Base-by-base conservation (phyloP, 2,113 vertebrate species). In the Cheirogaleus medius region DNA sequence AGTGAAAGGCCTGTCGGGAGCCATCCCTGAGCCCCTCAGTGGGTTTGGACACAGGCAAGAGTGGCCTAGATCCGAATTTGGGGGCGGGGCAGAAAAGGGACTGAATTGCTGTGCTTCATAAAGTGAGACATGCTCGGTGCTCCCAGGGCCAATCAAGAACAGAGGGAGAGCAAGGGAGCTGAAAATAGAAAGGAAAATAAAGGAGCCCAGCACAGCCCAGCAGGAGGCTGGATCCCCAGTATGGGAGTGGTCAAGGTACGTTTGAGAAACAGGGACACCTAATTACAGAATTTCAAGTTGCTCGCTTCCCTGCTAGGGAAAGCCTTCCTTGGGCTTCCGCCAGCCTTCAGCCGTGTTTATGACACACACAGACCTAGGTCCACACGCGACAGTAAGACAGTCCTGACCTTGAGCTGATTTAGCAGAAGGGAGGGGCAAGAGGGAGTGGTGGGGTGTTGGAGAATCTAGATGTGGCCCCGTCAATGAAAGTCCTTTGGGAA, bases 171-270 rank as follows among this genome's bases (percentile, higher is more conserved):
- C 47, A 39, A 64, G 11, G 34, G 90, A 94, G 89, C 90, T 73
- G 63, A 83, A 94, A 91, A 91, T 83, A 97, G 96, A 78, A 94
- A 90, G 74, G 29, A 94, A 94, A 95, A 73, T 82, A 82, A 86
- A 93, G 84, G 77, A 27, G 73, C 20, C 32, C 69, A 95, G 66
- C 49, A 5, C 52, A 84, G 11, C n/a, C n/a, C 84, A 21, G 94
- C 68, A 11, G 94, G 93, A 88, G 32, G 44, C 84, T 37, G 81
- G 42, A 69, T 37, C 49, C 83, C 56, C 25, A 29, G 64, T 3
- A 0, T 27, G 11, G 56, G 25, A 74, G 39, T 27, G 34, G 80
- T 39, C 85, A 94, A 8, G 15, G 23, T 4, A 29, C 23, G 74
- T 86, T 49, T 25, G 66, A 66, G 78, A 92, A 66, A 29, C 49